Base-by-base conservation (phyloP, 2,113 vertebrate species). In the Menura novaehollandiae region DNA sequence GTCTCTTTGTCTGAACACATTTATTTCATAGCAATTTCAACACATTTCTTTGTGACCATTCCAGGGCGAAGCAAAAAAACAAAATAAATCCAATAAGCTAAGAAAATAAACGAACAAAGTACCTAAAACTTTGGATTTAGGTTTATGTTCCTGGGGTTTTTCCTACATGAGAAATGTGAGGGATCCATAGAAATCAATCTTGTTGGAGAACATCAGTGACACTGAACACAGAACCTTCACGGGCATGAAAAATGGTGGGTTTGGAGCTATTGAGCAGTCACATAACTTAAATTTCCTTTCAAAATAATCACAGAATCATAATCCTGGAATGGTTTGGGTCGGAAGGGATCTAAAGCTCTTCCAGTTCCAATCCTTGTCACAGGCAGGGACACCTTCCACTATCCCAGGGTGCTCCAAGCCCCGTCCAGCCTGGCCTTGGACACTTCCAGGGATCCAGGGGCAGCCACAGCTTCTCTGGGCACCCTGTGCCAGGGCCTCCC, bases 1-100 rank as follows among this genome's bases (percentile, higher is more conserved):
- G 55, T 43, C 63, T 64, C 41, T 96, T 82, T 66, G 43, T 85
- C 92, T 59, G 64, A 86, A 63, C 33, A 18, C 51, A 89, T 39
- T 74, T 24, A 59, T 92, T 92, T 87, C 75, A 92, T 5, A 37
- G 80, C 15, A 27, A 95, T 88, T 93, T 81, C 39, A 51, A 63
- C 15, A 37, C 35, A 44, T 92, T 89, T 92, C 85, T 95, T 84
- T 39, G 67, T 58, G 76, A 47, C 23, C 43, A 51, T 86, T 86
- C 47, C 52, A 71, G 60, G 64, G 26, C 0, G 2, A 89, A 69
- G 91, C 30, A 75, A 81, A 82, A 68, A 19, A 55, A 69, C n/a
- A 53, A 49, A 68, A n/a, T n/a, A n/a, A 92, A 64, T 21, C n/a
- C 59, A 68, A 30, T 69, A 77, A 78, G 15, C 44, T 67, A 26